A percentile compares a stretch with the other conserved stretches of the same genome.
These are phyloP conservation scores for Alectura lathami DNA, from an alignment of 2,113 vertebrate species.

Conservation along the genomic window DNA sequence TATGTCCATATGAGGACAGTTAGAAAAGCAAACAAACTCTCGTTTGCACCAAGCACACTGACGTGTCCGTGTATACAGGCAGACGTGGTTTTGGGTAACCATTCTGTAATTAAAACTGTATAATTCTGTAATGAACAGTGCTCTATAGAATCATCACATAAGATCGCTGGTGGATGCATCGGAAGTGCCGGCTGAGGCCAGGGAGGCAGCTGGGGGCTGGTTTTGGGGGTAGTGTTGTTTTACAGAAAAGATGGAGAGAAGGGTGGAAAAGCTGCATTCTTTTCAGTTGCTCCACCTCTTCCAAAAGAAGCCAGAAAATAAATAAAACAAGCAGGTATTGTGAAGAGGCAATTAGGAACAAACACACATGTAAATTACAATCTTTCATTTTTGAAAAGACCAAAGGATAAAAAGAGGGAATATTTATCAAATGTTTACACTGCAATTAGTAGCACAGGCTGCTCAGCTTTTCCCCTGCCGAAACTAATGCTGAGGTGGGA, in stretches of 20 bases:
- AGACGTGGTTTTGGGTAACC: neutral
- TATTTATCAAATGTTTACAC: slow-evolving; percentile 68
- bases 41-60: neutral
- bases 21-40: neutral
- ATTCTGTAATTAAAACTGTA: slow-evolving; percentile 43
- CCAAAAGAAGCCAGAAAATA: slow-evolving; percentile 30
- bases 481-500: neutral
- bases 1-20: neutral
- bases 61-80: no score
- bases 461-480: slow-evolving; percentile 13
- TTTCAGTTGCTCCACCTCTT: slow-evolving; percentile 4
- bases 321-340: slow-evolving; percentile 36
- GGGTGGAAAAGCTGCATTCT: slow-evolving; percentile 20
- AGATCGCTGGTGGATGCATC: slow-evolving; percentile 15
- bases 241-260: neutral
- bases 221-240: neutral
- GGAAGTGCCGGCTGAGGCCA: neutral
- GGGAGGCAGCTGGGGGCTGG: neutral
- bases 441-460: slow-evolving; percentile 30
- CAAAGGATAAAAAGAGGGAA: slow-evolving; percentile 51
- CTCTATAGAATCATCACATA: slow-evolving; percentile 3
- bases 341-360: neutral
- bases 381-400: slow-evolving; percentile 64
- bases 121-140: slow-evolving; percentile 49
- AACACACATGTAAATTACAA: slow-evolving; percentile 34